phyloP scores from a whole-genome alignment of 1,140 invertebrate genomes.

The Ceratitis capitata region DNA sequence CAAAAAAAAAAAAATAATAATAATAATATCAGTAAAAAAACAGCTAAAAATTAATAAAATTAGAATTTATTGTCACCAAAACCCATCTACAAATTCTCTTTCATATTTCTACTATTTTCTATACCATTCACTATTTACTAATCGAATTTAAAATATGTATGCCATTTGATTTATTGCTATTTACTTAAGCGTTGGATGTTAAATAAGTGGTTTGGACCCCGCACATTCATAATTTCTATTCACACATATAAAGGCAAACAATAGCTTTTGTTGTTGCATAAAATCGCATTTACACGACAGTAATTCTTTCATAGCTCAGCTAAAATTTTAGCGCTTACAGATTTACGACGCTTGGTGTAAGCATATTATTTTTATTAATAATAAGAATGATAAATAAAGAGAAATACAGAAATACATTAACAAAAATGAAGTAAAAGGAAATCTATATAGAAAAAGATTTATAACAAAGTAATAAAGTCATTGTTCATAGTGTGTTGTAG shows the following conservation, averaged over 20 bases:
- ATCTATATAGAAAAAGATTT: neutral
- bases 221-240: neutral
- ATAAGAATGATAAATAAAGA: too few relatives aligned
- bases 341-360: neutral
- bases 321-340: neutral
- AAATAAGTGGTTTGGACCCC: neutral
- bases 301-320: conserved; percentile 24
- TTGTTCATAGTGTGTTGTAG: neutral
- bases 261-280: neutral
- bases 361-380: too few relatives aligned
- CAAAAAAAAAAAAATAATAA: too few relatives aligned
- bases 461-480: conserved; percentile 11
- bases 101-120: too few relatives aligned
- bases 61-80: too few relatives aligned
- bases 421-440: neutral
- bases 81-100: too few relatives aligned
- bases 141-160: neutral
- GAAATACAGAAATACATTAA: neutral
- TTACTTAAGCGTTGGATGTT: conserved; percentile 10
- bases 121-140: neutral
- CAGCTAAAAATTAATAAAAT: too few relatives aligned
- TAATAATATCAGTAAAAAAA: too few relatives aligned
- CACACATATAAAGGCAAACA: neutral
- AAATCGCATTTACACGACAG: conserved; percentile 33
- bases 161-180: conserved; percentile 25